Evolutionary conservation across 2,797 vertebrate genomes (phyloP), one percentile per base, ranked within the genome.

Genomic region (Hyperoplus immaculatus): DNA sequence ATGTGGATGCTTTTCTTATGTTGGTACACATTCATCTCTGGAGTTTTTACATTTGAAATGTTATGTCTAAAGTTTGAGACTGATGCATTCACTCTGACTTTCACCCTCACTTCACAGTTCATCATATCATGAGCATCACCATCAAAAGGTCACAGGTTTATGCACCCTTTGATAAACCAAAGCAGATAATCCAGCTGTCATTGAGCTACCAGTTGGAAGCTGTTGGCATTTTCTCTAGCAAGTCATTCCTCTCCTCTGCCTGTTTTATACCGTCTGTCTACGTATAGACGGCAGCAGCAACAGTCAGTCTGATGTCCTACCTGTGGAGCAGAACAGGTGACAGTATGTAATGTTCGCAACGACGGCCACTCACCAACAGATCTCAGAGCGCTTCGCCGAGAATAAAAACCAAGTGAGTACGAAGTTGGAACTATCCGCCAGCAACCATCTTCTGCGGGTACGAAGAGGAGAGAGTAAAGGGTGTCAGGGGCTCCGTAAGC

Each of bases 271-370:
- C 36, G 39, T 43, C 8, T 58, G 3, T 21, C 6, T 12, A 4
- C 5, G 16, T 13, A 2, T 5, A 8, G 59, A 51, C 29, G 29
- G 29, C 29, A 29, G 51, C 39, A 55, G 64, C 73, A 68, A 67
- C 1, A 8, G 36, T 46, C 45, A 13, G 65, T 2, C 56, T 11
- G 46, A 0, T 11, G 63, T 80, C 75, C 90, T 91, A 93, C 92
- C 92, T 93, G 92, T 93, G 75, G 92, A 92, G 80, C 84, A 47
- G 76, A 84, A 75, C 88, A 90, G 86, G 83, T 90, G 87, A 89
- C 82, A 7, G 78, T 0, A 62, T 12, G 29, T 29, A 29, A 75
- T 51, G 84, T 82, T 79, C 83, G 87, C 74, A 78, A 61, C 65
- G 66, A 56, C 77, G 50, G 81, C 60, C 86, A 92, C 90, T 92